Conservation (phyloP, 2,888 invertebrate genomes). For the Agriopis leucophaearia region DNA sequence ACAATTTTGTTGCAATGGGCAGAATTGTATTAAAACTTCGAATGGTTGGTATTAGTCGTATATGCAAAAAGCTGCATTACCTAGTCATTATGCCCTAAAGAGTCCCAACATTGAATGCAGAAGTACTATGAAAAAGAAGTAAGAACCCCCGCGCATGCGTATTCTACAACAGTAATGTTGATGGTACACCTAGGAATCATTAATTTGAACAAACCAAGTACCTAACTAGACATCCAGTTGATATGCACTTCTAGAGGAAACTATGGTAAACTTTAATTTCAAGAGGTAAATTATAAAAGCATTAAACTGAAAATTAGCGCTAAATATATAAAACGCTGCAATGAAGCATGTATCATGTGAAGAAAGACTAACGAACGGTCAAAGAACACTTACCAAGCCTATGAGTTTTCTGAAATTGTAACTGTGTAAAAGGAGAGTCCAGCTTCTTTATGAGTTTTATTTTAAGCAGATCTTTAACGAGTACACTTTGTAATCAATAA, state of each 20-base stretch:
- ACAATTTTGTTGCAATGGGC: too few relatives aligned
- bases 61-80: background rate
- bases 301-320: background rate
- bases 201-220: background rate
- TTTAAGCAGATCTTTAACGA: background rate
- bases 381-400: constrained; percentile 6
- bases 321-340: background rate
- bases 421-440: background rate
- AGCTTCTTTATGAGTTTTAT: background rate
- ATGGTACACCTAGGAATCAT: background rate
- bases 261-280: background rate
- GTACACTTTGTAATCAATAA: constrained; percentile 7
- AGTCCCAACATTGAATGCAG: background rate
- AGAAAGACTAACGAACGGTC: background rate
- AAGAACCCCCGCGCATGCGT: background rate
- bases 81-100: background rate
- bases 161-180: background rate
- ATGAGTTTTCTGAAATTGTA: too few relatives aligned
- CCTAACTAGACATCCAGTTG: background rate
- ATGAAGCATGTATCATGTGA: background rate
- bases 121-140: background rate
- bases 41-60: too few relatives aligned
- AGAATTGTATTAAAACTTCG: too few relatives aligned
- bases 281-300: background rate
- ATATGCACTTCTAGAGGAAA: background rate